Base-by-base conservation (phyloP, 2,113 vertebrate genomes). In the Tautogolabrus adspersus region DNA sequence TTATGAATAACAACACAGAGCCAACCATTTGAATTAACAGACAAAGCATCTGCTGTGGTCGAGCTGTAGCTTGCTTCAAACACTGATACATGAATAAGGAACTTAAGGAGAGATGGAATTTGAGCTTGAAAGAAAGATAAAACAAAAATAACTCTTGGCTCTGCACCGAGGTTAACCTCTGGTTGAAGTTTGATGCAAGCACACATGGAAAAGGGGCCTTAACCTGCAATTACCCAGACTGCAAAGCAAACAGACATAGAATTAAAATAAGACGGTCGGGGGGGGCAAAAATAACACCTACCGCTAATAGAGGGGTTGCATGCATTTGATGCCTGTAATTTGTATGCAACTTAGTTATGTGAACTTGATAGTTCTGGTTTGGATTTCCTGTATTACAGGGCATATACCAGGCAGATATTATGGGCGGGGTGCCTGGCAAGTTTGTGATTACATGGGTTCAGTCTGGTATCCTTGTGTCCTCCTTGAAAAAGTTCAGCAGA, bases 321-420 rank as follows among this genome's bases (percentile, higher is more conserved):
- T 69, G 65, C 57, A 72, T 75, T 81, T 67, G 84, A 79, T 92
- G 90, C 78, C 94, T 95, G 83, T 93, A 94, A 95, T 95, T 93
- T 93, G 82, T 74, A 82, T 63, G 84, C 57, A 78, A 67, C 75
- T 83, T 77, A 77, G 80, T 87, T 91, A 84, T 88, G 86, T 74
- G 79, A 90, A 88, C 80, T 83, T 86, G 84, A 93, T 91, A 85
- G 90, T 84, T 78, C 87, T 84, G 91, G 66, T 87, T 88, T 83
- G 83, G 85, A 87, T 85, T 82, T 84, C 81, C 83, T 87, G 92
- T 93, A 93, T 94, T 93, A 93, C 87, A 93, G 80, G 85, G 88
- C 83, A 87, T 85, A 89, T 82, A 72, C 52, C 84, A 93, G 89
- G 89, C 91, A 88, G 81, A 89, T 88, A 86, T 89, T 86, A 81